Base-by-base conservation (phyloP, 1,140 invertebrate genomes). In the Pemphigus obesinymphae region DNA sequence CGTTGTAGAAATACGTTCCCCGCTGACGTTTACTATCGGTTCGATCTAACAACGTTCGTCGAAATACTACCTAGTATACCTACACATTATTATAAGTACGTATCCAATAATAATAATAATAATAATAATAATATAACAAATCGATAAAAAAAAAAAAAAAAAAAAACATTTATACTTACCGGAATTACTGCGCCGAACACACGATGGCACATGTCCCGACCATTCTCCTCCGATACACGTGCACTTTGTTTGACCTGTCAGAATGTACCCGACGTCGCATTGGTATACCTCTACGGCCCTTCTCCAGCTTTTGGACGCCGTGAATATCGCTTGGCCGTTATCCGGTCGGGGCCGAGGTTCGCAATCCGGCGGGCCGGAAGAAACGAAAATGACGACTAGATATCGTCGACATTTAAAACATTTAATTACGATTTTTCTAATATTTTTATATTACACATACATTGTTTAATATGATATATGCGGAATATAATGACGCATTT, bases 241-340 rank as follows among this genome's bases (percentile, higher is more conserved):
- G 23, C 34, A 37, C 23, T 80, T 80, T 26, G 50, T 80, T 29
- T 63, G 34, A 31, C 76, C 76, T 10, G 37, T 61, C 37, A 80
- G 8, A 40, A 80, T 26, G 76, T 80, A 80, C 8, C 76, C 76
- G 4, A 6, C 37, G 6, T 80, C 53, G 17, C 76, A 80, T 31
- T 61, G 50, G 37, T 80, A 78, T 55, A 80, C 76, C 26, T 80
- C 55, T 8, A 80, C 76, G 8, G 76, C 76, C 37, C 53, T 45
- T 29, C 37, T 43, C 76, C 76, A 80, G n/a, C 45, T 80, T 80
- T 63, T 80, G 3, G 76, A 80, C 40, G 53, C 23, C 8, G 50
- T 80, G 15, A 80, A 80, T 8, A 80, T 17, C 17, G 20, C 34
- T 43, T 63, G 34, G 20, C 55, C 76, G 8, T n/a, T 61, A 1